Conservation (phyloP, 2,888 invertebrate species). For the Aphodius sticticus region DNA sequence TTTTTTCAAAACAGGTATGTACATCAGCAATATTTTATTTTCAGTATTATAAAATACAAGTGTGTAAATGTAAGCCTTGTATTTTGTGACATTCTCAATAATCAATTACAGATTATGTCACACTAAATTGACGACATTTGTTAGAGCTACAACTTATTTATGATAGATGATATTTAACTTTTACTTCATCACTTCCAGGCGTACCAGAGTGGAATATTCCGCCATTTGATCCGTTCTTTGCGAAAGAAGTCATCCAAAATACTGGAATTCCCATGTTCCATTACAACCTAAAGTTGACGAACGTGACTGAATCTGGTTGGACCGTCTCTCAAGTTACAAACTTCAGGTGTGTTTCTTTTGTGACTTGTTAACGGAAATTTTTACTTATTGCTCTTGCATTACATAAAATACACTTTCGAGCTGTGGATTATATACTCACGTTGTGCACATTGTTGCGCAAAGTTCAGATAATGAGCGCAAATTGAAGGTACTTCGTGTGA, state of each 20-base stretch:
- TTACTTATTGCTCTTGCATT: not conserved
- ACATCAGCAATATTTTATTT: not conserved
- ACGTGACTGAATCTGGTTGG: constrained; percentile 82
- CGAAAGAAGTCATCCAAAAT: constrained; percentile 70
- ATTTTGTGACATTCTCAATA: not conserved
- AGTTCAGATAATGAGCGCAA: not conserved
- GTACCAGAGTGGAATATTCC: constrained; percentile 75
- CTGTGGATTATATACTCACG: not conserved
- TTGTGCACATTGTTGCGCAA: not conserved
- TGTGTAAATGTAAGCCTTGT: too few species aligned
- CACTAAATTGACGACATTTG: not conserved
- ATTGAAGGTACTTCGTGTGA: not conserved
- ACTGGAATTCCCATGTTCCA: constrained; percentile 71
- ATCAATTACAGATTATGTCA: not conserved
- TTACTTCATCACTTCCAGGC: constrained; percentile 61
- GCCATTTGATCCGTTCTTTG: constrained; percentile 82
- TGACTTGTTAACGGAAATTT: not conserved
- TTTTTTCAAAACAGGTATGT: constrained; percentile 74
- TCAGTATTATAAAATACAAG: too few species aligned
- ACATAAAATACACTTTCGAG: not conserved
- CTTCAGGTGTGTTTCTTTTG: constrained; percentile 65
- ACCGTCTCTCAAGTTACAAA: constrained; percentile 77
- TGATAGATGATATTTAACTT: not conserved
- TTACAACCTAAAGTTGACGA: constrained; percentile 74
- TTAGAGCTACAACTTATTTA: too few species aligned